Conservation (phyloP, 2,113 vertebrate species). For the Trichechus manatus region DNA sequence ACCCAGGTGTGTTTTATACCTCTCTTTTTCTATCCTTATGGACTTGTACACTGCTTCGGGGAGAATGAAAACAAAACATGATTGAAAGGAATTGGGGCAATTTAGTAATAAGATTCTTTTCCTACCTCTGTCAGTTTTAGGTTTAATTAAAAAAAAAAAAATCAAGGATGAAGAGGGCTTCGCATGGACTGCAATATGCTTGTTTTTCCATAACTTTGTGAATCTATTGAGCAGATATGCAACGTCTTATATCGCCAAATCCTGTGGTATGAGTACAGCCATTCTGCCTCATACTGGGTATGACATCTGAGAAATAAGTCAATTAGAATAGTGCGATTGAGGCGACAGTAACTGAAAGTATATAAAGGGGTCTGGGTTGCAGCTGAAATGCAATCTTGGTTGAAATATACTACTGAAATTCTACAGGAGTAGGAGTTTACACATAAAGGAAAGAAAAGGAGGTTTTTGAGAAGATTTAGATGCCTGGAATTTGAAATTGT, state of each 20-base stretch:
- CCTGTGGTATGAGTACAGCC: background rate
- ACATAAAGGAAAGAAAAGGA: background rate
- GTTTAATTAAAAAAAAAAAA: background rate
- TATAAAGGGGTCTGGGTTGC: background rate
- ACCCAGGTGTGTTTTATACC: background rate
- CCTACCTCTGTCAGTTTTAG: background rate
- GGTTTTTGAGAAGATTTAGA: background rate
- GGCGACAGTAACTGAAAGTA: background rate
- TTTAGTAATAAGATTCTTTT: background rate
- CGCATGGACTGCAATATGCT: rapidly evolving
- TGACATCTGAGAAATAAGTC: background rate
- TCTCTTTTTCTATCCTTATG: background rate
- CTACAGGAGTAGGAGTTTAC: background rate
- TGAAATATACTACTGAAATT: background rate
- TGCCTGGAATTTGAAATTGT: background rate
- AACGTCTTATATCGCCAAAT: no score
- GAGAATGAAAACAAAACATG: background rate
- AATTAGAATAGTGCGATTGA: background rate
- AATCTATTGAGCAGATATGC: background rate
- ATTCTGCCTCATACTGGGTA: background rate
- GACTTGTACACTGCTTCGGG: background rate
- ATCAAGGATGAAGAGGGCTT: background rate
- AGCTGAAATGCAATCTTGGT: background rate
- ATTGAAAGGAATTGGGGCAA: no score
- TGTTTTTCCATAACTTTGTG: background rate